Percentiles rank a stretch among this genome's conserved stretches.
These are phyloP conservation scores for Struthio camelus DNA, from an alignment of 2,113 vertebrate genomes.

Conservation along the genomic window DNA sequence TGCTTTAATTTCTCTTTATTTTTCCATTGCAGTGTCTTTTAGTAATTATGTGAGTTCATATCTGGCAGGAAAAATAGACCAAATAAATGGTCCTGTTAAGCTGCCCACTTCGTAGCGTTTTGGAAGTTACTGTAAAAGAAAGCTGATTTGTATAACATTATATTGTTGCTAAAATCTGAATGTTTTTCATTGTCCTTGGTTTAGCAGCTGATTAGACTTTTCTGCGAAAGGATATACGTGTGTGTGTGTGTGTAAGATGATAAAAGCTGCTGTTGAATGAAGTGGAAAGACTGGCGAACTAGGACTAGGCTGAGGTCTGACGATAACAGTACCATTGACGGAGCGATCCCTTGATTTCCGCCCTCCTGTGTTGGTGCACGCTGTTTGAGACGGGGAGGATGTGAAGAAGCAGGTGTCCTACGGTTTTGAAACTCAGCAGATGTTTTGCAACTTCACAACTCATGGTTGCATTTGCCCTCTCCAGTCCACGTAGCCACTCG, in stretches of 20 bases:
- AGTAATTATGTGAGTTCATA: no score
- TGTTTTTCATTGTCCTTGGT: background rate
- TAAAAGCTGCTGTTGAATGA: background rate
- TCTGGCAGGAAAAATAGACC: background rate
- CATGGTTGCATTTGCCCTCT: background rate
- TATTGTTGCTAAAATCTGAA: background rate
- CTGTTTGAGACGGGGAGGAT: background rate
- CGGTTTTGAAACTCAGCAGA: background rate
- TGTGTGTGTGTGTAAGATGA: background rate
- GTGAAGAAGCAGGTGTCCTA: background rate
- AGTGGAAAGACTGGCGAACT: background rate
- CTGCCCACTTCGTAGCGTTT: rapidly evolving
- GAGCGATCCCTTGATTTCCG: background rate
- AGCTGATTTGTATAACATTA: background rate
- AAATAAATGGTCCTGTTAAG: background rate
- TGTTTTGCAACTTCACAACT: no score
- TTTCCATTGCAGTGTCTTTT: background rate
- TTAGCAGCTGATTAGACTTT: background rate
- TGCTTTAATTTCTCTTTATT: background rate
- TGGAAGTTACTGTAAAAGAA: background rate
- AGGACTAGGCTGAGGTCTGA: rapidly evolving
- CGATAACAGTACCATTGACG: rapidly evolving
- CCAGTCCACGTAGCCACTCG: no score
- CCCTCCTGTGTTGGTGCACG: rapidly evolving
- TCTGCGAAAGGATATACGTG: background rate